phyloP scores from a whole-genome alignment of 2,113 vertebrate species.

The Ranitomeya imitator region DNA sequence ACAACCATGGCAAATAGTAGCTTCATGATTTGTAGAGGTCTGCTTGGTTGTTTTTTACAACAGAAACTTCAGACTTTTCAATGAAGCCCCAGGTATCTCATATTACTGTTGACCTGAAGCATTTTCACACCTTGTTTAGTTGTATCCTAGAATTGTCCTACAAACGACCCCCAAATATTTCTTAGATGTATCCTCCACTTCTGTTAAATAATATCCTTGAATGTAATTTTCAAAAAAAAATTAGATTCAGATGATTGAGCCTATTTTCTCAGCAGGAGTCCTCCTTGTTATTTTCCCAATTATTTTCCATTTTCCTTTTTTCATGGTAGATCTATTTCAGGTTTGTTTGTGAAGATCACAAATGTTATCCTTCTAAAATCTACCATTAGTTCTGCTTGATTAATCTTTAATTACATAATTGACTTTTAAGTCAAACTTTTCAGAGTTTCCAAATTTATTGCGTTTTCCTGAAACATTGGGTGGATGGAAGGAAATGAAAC shows the following conservation, averaged over 20 bases:
- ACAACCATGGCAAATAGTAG: not conserved
- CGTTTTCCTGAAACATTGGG: not conserved
- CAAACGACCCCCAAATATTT: not conserved
- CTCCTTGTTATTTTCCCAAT: constrained; percentile 32
- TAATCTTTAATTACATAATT: constrained; percentile 33
- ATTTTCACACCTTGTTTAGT: not conserved
- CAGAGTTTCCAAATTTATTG: not conserved
- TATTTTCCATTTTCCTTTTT: constrained; percentile 35
- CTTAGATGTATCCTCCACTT: not conserved
- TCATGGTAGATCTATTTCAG: constrained; percentile 17
- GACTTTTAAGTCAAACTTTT: not conserved
- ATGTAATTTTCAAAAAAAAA: not conserved
- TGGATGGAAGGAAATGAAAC: not conserved
- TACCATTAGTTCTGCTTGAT: constrained; percentile 26
- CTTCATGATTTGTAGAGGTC: not conserved
- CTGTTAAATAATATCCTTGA: not conserved
- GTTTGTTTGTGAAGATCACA: not conserved
- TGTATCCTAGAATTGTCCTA: not conserved
- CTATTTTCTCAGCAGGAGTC: constrained; percentile 13
- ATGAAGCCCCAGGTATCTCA: not conserved
- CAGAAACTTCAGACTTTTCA: not conserved
- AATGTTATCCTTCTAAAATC: constrained; percentile 31
- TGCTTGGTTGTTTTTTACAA: not conserved
- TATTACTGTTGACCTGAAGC: not conserved
- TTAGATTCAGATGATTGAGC: constrained; percentile 27